Conservation (phyloP, 1,140 invertebrate species). For the Brachionus calyciflorus region DNA sequence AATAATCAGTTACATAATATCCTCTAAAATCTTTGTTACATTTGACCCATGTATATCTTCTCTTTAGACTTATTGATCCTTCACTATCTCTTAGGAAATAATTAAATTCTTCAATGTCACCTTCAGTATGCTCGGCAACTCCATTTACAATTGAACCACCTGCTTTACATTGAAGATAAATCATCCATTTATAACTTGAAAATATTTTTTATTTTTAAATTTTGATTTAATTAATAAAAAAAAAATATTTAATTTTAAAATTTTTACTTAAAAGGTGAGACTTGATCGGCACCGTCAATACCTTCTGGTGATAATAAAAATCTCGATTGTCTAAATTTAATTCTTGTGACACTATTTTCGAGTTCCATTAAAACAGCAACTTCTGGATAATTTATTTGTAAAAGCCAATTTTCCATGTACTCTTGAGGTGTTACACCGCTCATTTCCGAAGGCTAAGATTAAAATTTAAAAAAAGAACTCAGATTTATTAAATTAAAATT, state of each 20-base stretch:
- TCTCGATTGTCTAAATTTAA: slow-evolving; percentile 19
- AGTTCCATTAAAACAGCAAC: slow-evolving; percentile 28
- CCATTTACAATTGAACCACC: slow-evolving; percentile 18
- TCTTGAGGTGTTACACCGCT: slow-evolving; percentile 3
- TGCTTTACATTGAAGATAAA: slow-evolving; percentile 25
- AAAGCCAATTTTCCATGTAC: slow-evolving; percentile 43
- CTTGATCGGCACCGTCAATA: not conserved
- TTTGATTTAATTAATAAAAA: not conserved
- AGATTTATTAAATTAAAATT: not conserved
- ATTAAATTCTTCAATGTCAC: slow-evolving; percentile 8
- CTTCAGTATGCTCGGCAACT: not conserved
- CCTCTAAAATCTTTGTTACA: slow-evolving; percentile 38
- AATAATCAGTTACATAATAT: slow-evolving; percentile 43
- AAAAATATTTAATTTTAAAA: not conserved
- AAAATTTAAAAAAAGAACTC: not conserved
- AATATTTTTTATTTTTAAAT: no score
- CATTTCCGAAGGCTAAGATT: slow-evolving; percentile 46
- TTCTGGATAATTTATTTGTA: slow-evolving; percentile 42
- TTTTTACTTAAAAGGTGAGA: not conserved
- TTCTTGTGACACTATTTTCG: not conserved
- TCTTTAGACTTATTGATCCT: not conserved
- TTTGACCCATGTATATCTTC: slow-evolving; percentile 38
- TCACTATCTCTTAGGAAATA: not conserved
- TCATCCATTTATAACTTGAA: slow-evolving; percentile 28
- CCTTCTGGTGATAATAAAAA: slow-evolving; percentile 30